Base-by-base conservation (phyloP, 1,140 invertebrate species). In the Triops cancriformis region DNA sequence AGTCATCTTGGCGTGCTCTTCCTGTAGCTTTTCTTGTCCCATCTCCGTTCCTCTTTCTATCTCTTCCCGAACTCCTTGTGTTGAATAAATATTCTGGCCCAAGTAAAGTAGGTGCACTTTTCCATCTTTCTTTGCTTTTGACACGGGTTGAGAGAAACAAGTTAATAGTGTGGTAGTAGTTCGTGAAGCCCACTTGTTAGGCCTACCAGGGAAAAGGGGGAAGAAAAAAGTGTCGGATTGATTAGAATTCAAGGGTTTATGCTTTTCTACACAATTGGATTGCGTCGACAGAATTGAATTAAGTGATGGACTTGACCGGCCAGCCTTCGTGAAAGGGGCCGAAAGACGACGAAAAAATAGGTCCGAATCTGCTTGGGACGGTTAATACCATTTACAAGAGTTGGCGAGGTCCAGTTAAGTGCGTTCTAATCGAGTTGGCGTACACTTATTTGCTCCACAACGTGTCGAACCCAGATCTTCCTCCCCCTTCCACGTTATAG, bases 261-360 rank as follows among this genome's bases (percentile, higher is more conserved):
- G 51, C 51, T 18, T 64, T 23, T 64, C 51, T 23, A 64, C 51
- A 64, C 51, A 64, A 64, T 64, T 64, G 51, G 51, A 64, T 64
- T 64, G 51, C 51, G 51, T 23, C 18, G 4, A 23, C 7, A 23
- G 51, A 64, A 64, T 23, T 23, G 51, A 64, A 23, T 64, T 23
- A 64, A 64, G 51, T 18, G 14, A 64, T 23, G 51, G 51, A 64
- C 51, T 23, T 64, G 51, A 64, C n/a, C 51, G 51, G 51, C 18
- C 51, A 64, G 51, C 51, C 2, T 37, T 37, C 7, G 31, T 4
- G 7, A 37, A 37, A 37, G 31, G 31, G 31, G 31, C 2, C 2
- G 31, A 37, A 37, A n/a, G n/a, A n/a, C n/a, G n/a, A n/a, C n/a
- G n/a, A n/a, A n/a, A n/a, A 37, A 37, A 37, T 4, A 4, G 31